A percentile compares a stretch with the other conserved stretches of the same genome.
Conservation (phyloP, 1,140 invertebrate species). For the Microplitis mediator region DNA sequence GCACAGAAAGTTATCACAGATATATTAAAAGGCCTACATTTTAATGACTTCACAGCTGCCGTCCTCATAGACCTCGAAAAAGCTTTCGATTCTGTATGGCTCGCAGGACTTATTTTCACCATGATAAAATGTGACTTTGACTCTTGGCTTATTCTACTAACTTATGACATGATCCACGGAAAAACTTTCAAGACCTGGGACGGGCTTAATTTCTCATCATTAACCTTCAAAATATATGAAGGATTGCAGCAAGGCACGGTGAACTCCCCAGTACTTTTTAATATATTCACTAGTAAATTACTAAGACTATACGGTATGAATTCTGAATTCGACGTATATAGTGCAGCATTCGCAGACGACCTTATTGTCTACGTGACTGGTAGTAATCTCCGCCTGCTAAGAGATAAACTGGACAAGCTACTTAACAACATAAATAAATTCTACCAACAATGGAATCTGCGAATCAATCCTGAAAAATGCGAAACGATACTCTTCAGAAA, state of each 20-base stretch:
- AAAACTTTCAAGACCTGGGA: conserved; percentile 8
- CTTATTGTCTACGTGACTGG: conserved; percentile 14
- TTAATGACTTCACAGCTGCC: conserved; percentile 11
- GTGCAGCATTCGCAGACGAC: conserved; percentile 20
- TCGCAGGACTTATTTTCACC: conserved; percentile 34
- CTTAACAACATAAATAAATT: conserved; percentile 17
- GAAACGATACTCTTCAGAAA: conserved; percentile 29
- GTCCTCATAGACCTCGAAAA: conserved; percentile 21
- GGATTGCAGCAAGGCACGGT: conserved; percentile 23
- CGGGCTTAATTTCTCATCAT: neutral
- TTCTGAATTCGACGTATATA: neutral
- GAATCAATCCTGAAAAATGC: conserved; percentile 25
- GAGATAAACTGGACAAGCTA: conserved; percentile 12
- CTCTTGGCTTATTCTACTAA: neutral
- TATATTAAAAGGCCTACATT: neutral
- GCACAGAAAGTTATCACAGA: conserved; percentile 24
- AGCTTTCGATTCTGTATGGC: conserved; percentile 32
- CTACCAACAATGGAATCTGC: conserved; percentile 25
- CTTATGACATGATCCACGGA: conserved; percentile 3
- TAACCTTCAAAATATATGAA: conserved; percentile 12
- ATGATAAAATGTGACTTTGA: conserved; percentile 26
- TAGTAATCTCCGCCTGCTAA: neutral
- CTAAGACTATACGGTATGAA: conserved; percentile 14
- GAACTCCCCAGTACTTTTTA: conserved; percentile 30
- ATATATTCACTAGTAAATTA: conserved; percentile 25